These are phyloP conservation scores for Scylla paramamosain DNA, from an alignment of 1,140 invertebrate genomes.

Conservation along the genomic window DNA sequence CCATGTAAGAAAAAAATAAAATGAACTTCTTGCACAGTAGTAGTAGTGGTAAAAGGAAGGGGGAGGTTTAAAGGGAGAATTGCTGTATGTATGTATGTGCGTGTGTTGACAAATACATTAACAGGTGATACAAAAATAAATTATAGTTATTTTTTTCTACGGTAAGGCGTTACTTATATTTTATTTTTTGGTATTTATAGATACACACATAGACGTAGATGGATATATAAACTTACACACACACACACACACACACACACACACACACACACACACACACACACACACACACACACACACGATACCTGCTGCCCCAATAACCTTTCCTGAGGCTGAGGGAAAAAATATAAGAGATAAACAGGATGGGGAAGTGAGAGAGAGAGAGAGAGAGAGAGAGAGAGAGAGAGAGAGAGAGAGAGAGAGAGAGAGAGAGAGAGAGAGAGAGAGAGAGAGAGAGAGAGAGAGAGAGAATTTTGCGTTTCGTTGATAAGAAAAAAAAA, in stretches of 20 bases:
- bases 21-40: no score
- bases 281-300: no score
- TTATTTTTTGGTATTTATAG: neutral
- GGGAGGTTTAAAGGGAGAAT: neutral
- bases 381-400: constrained; percentile 45
- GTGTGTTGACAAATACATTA: no score
- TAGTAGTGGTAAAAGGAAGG: neutral
- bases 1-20: neutral
- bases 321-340: no score
- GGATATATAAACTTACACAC: no score
- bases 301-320: no score
- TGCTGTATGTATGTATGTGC: no score
- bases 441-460: constrained; percentile 37
- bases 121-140: no score
- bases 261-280: neutral
- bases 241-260: constrained; percentile 16
- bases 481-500: neutral
- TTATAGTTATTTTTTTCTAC: no score
- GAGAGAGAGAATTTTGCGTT: neutral
- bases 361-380: neutral
- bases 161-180: no score
- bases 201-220: neutral
- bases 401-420: constrained; percentile 53
- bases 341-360: no score
- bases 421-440: constrained; percentile 54